phyloP scores from a whole-genome alignment of 2,888 invertebrate genomes.

The Campopleginae sp. region DNA sequence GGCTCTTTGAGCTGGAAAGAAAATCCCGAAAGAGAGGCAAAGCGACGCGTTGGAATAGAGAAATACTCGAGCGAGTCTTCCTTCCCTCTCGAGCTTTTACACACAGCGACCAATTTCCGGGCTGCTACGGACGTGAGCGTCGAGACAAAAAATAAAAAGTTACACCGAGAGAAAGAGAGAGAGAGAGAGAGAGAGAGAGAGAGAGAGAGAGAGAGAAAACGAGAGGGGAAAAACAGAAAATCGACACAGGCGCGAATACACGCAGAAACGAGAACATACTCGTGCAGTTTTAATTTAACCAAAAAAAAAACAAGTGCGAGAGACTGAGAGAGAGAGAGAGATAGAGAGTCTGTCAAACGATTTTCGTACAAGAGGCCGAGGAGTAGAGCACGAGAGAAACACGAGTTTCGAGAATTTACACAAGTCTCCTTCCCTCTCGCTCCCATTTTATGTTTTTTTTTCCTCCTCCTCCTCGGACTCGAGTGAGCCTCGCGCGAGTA shows the following conservation, averaged over 20 bases:
- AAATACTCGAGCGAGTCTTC: slow-evolving; percentile 23
- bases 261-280: neutral
- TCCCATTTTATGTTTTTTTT: neutral
- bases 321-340: neutral
- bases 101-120: slow-evolving; percentile 51
- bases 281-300: slow-evolving; percentile 9
- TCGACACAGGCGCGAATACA: neutral
- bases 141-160: neutral
- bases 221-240: neutral
- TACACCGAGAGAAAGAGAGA: neutral
- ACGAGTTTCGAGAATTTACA: slow-evolving; percentile 19
- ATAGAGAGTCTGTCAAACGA: slow-evolving; percentile 33
- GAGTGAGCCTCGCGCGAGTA: slow-evolving; percentile 14
- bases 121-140: slow-evolving; percentile 9
- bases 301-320: neutral
- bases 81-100: slow-evolving; percentile 23
- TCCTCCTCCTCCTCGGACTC: neutral
- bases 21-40: slow-evolving; percentile 4
- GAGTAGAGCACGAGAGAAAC: slow-evolving; percentile 12
- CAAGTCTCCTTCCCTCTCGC: neutral
- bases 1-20: slow-evolving; percentile 18
- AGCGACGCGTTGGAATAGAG: slow-evolving; percentile 11
- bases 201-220: too few species aligned
- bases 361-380: slow-evolving; percentile 28
- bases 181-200: too few species aligned